Evolutionary conservation across 1,140 invertebrate genomes (phyloP).

Genomic region (Wiebesia pumilae): DNA sequence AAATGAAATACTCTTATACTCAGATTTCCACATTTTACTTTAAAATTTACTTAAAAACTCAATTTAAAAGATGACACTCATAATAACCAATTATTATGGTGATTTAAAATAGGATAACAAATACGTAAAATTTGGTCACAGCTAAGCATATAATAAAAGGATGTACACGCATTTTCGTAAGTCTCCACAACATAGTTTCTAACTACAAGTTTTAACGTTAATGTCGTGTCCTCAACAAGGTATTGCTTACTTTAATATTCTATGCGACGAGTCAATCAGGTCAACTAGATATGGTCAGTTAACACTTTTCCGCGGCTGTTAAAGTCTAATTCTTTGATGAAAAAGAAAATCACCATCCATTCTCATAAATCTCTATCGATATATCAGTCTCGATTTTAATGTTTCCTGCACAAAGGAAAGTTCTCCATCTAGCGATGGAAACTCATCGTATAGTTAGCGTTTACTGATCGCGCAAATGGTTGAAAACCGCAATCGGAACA

Average conservation of each 20-base stretch:
- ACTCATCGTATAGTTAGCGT: background rate
- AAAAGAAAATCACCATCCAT: background rate
- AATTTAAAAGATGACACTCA: background rate
- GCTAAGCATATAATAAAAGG: too few species aligned
- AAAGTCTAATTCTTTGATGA: background rate
- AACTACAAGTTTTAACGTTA: background rate
- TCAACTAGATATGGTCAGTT: background rate
- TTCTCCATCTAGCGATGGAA: background rate
- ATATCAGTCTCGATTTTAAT: background rate
- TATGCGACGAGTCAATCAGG: background rate
- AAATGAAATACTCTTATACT: too few species aligned
- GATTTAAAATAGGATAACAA: too few species aligned
- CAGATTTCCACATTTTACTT: too few species aligned
- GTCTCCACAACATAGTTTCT: background rate
- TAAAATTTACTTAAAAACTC: too few species aligned
- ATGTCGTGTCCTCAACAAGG: background rate
- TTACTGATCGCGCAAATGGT: background rate
- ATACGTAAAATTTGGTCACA: too few species aligned
- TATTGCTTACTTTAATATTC: background rate
- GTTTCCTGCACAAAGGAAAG: background rate
- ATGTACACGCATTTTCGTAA: background rate
- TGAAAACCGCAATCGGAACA: background rate
- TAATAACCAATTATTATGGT: background rate
- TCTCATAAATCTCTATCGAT: background rate
- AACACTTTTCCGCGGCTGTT: background rate